Base-by-base conservation (phyloP, 2,888 invertebrate genomes). In the Helleia helle region DNA sequence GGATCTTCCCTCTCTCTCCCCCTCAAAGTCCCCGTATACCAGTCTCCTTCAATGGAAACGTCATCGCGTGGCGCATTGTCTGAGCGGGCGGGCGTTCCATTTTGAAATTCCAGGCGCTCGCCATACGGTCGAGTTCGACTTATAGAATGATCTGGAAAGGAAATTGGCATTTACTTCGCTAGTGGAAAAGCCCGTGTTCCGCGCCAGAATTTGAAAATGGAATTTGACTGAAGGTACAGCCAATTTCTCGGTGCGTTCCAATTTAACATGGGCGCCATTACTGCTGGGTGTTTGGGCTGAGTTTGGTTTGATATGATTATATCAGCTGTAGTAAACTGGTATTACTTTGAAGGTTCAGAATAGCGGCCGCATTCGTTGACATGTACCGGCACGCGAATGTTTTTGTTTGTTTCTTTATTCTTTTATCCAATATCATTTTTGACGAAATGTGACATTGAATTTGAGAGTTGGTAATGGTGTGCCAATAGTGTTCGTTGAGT, bases 51-150 rank as follows among this genome's bases (percentile, higher is more conserved):
- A 53, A 49, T 71, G 63, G 70, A 79, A 83, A 81, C 84, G 81
- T 81, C 81, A 83, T 72, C 73, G 81, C 79, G 75, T 75, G 71
- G 80, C 80, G 81, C 83, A 79, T 79, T 80, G 83, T 81, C 79
- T 76, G 62, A 60, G 26, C 44, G 46, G 39, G 41, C 42, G 34
- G 30, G 49, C 55, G 53, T 46, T 45, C 26, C 67, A 62, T 61
- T 55, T 62, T 47, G 49, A 54, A 60, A 55, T 48, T 70, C 59
- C 49, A 3, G 0, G 31, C 12, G 41, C 29, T 22, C 5, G 6
- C 22, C 5, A 1, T 13, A 0, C 4, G 1, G 13, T 65, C 70
- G 56, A 58, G 62, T 62, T 46, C 47, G 52, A 56, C 58, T 59
- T 65, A 11, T 48, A 45, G 54, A 47, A 53, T 30, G 17, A 12